Evolutionary conservation across 2,113 vertebrate genomes (phyloP).

Genomic region (Scopus umbretta): DNA sequence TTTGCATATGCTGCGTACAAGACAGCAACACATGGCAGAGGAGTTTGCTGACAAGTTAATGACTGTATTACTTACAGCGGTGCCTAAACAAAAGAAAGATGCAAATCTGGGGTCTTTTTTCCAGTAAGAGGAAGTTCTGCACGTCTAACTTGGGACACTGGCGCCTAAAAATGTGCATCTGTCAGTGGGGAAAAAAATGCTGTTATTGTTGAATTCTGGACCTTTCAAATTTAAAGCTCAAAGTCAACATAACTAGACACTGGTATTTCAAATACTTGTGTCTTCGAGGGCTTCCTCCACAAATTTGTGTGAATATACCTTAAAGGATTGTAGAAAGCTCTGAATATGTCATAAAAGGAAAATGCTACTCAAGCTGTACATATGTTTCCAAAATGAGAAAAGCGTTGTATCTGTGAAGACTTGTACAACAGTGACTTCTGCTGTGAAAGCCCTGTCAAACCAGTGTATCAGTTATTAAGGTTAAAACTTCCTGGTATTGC

Average conservation of each 20-base stretch:
- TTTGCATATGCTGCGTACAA: neutral
- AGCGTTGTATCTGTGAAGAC: neutral
- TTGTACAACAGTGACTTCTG: conserved; percentile 47
- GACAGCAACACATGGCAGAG: conserved; percentile 44
- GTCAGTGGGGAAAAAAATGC: neutral
- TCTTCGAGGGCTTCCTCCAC: neutral
- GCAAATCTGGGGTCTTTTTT: neutral
- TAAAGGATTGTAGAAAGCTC: neutral
- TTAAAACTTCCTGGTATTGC: neutral
- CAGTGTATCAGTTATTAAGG: neutral
- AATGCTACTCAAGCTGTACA: neutral
- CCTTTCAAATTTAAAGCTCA: neutral
- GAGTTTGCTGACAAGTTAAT: neutral
- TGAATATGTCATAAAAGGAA: neutral
- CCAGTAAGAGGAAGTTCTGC: neutral
- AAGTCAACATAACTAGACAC: neutral
- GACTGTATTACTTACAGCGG: neutral
- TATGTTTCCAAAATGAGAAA: neutral
- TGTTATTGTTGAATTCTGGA: neutral
- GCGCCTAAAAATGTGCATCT: neutral
- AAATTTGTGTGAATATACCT: neutral
- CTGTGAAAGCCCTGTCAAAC: neutral
- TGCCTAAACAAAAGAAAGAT: neutral
- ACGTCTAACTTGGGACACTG: neutral
- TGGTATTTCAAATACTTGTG: neutral